Conservation (phyloP, 2,797 vertebrate genomes). For the Apodemus agrarius region DNA sequence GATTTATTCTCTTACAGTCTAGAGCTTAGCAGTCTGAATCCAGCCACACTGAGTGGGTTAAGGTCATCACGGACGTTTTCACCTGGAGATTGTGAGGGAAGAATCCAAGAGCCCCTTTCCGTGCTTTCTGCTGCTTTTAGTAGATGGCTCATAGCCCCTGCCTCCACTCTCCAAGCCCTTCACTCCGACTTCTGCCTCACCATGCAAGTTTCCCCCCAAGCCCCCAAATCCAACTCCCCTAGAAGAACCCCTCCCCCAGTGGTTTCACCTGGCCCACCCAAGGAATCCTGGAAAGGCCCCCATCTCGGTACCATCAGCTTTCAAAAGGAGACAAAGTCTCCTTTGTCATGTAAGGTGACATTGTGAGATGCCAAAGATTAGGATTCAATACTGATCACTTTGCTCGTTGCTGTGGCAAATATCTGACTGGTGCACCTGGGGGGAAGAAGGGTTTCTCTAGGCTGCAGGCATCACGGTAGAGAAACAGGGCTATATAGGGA, state of each 20-base stretch:
- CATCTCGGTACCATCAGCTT: background rate
- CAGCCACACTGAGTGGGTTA: background rate
- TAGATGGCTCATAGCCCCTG: background rate
- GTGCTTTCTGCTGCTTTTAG: background rate
- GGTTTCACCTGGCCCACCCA: background rate
- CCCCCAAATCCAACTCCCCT: background rate
- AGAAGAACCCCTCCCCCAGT: background rate
- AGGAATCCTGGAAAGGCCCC: background rate
- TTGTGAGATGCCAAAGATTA: background rate
- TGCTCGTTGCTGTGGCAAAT: background rate
- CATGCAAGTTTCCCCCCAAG: background rate
- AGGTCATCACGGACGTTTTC: background rate
- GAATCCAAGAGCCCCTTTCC: background rate
- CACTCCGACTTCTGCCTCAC: background rate
- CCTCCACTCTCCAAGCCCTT: background rate
- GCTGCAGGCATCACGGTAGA: background rate
- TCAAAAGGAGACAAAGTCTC: background rate
- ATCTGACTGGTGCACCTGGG: background rate
- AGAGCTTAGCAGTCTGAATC: conserved; percentile 1
- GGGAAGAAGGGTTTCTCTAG: background rate
- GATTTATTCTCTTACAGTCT: background rate
- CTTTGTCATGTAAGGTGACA: background rate
- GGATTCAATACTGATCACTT: background rate
- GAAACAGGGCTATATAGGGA: background rate
- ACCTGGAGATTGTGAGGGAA: background rate